Evolutionary conservation across 2,797 vertebrate genomes (phyloP).

Genomic region (Sebastes trivittatus): DNA sequence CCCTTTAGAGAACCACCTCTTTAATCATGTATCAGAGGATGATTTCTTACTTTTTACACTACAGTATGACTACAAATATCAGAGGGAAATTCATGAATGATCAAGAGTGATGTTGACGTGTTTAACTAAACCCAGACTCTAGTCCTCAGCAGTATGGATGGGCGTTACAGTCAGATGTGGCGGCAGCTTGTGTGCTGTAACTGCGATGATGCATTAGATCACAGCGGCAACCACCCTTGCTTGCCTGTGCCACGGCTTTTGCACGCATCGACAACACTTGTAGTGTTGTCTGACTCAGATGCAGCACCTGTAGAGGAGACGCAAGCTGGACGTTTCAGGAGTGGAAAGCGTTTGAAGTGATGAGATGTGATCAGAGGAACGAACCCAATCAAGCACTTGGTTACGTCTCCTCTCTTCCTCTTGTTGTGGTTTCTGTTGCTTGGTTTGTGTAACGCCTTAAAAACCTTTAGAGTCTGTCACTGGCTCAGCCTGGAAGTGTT

Average conservation of each 20-base stretch:
- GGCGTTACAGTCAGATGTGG: not conserved
- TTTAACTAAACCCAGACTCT: not conserved
- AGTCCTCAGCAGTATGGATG: not conserved
- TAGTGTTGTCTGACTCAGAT: conserved; percentile 22
- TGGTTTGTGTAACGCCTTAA: not conserved
- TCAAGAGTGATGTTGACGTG: too few species aligned
- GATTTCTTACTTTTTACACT: not conserved
- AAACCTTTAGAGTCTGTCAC: not conserved
- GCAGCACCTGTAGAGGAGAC: conserved; percentile 37
- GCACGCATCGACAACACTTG: not conserved
- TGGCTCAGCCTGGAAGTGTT: conserved; percentile 15
- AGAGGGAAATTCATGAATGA: not conserved
- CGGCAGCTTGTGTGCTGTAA: not conserved
- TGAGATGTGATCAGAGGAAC: not conserved
- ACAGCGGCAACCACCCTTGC: not conserved
- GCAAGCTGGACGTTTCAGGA: not conserved
- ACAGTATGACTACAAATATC: not conserved
- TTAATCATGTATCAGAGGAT: not conserved
- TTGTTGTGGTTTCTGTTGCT: not conserved
- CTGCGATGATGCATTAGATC: conserved; percentile 5
- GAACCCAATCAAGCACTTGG: not conserved
- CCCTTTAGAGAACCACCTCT: not conserved
- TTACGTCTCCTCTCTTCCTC: not conserved
- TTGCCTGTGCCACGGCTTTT: not conserved
- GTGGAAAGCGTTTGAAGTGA: conserved; percentile 10